Evolutionary conservation across 2,888 invertebrate species (phyloP).

Genomic region (Ditula angustiorana): DNA sequence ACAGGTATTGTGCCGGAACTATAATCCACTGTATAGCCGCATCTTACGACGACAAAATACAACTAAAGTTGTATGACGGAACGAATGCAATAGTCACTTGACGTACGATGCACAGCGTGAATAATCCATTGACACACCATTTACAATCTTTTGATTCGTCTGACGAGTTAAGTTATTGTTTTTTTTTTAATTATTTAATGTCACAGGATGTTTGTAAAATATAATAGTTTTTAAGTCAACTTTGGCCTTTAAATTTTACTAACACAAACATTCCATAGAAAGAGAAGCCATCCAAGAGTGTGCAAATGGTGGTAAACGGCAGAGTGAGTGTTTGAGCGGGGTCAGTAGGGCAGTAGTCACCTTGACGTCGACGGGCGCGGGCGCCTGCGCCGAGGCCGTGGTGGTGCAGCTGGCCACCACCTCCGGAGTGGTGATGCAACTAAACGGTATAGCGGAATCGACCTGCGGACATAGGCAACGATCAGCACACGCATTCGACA

Average conservation of each 20-base stretch:
- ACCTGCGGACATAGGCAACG: constrained; percentile 65
- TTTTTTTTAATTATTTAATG: neutral
- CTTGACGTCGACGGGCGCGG: constrained; percentile 73
- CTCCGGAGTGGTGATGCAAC: constrained; percentile 82
- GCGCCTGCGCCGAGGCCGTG: constrained; percentile 67
- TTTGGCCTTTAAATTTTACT: no score
- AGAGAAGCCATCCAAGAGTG: no score
- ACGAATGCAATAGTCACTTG: neutral
- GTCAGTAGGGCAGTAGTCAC: constrained; percentile 52
- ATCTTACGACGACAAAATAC: no score
- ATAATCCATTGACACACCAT: constrained; percentile 46
- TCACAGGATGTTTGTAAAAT: no score
- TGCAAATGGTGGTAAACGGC: constrained; percentile 50
- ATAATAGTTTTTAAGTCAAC: no score
- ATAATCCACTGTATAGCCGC: no score
- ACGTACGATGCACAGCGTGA: neutral
- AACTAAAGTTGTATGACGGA: no score
- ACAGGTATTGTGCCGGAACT: no score
- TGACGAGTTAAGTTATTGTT: neutral
- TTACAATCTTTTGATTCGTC: constrained; percentile 48
- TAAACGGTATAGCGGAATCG: constrained; percentile 81
- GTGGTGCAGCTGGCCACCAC: constrained; percentile 79
- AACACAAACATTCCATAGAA: no score
- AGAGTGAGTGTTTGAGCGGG: neutral
- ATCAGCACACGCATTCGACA: constrained; percentile 34